phyloP scores from a whole-genome alignment of 2,888 invertebrate species.

The Tethea ocularis region DNA sequence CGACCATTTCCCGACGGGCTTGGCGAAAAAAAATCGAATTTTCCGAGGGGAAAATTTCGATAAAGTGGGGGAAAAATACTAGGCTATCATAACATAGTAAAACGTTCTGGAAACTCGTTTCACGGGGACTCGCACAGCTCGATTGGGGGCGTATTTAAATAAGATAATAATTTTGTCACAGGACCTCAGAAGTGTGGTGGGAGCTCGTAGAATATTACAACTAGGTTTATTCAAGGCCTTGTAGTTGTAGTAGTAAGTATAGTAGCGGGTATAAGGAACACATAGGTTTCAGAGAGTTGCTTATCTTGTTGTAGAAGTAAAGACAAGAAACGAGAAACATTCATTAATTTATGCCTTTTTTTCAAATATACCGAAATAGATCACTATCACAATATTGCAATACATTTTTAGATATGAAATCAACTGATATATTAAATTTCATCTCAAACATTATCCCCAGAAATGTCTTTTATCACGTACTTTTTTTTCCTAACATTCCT shows the following conservation, averaged over 20 bases:
- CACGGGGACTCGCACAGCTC: conserved; percentile 21
- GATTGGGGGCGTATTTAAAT: conserved; percentile 54
- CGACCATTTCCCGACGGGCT: too few relatives aligned
- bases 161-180: conserved; percentile 48
- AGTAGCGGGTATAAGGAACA: conserved; percentile 52
- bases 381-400: too few relatives aligned
- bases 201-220: conserved; percentile 43
- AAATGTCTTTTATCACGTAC: too few relatives aligned
- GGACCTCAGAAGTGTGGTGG: conserved; percentile 47
- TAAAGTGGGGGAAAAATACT: conserved; percentile 73
- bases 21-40: conserved; percentile 16
- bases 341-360: too few relatives aligned
- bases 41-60: conserved; percentile 66
- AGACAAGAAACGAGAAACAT: too few relatives aligned
- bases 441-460: too few relatives aligned
- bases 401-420: too few relatives aligned
- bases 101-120: conserved; percentile 26
- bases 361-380: too few relatives aligned
- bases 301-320: conserved; percentile 15
- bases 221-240: conserved; percentile 44
- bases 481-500: not conserved
- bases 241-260: conserved; percentile 55
- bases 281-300: conserved; percentile 32
- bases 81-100: conserved; percentile 45
- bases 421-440: too few relatives aligned